A percentile compares a stretch with the other conserved stretches of the same genome.
Conservation (phyloP, 2,113 vertebrate genomes). For the Clinocottus analis region DNA sequence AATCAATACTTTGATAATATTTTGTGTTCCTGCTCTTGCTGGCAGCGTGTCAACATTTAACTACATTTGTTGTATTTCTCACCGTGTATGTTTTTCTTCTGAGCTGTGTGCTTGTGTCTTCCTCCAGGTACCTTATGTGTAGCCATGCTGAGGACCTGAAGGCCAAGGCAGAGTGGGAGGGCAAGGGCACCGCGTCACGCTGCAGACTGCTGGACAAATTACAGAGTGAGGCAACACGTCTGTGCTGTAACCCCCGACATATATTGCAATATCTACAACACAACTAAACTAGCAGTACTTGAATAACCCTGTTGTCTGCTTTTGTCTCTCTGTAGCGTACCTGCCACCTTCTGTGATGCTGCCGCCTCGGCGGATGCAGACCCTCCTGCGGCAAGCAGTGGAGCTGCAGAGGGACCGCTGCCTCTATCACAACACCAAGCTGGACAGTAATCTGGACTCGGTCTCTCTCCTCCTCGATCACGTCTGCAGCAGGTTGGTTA, state of each 20-base stretch:
- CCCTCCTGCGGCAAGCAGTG: slow-evolving; percentile 94
- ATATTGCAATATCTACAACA: too few species aligned
- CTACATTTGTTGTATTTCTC: background rate
- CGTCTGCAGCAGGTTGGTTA: slow-evolving; percentile 93
- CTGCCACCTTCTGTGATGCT: slow-evolving; percentile 98
- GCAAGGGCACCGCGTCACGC: slow-evolving; percentile 94
- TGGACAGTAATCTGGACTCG: slow-evolving; percentile 94
- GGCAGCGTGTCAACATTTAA: background rate
- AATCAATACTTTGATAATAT: background rate
- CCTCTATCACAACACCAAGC: slow-evolving; percentile 99
- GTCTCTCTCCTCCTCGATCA: slow-evolving; percentile 97
- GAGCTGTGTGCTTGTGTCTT: slow-evolving; percentile 17
- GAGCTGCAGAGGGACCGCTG: slow-evolving; percentile 98
- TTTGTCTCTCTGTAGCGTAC: slow-evolving; percentile 85
- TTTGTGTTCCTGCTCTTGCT: background rate
- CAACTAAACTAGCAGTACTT: background rate
- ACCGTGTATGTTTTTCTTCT: background rate
- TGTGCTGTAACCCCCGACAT: background rate
- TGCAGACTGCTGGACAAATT: slow-evolving; percentile 97
- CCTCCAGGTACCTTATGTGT: slow-evolving; percentile 96
- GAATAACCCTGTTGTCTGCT: background rate
- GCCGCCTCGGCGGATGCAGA: slow-evolving; percentile 97
- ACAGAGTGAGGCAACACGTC: slow-evolving; percentile 87
- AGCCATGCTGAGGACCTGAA: slow-evolving; percentile 97
- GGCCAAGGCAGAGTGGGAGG: slow-evolving; percentile 99